Base-by-base conservation (phyloP, 2,113 vertebrate species). In the Alexandromys fortis region DNA sequence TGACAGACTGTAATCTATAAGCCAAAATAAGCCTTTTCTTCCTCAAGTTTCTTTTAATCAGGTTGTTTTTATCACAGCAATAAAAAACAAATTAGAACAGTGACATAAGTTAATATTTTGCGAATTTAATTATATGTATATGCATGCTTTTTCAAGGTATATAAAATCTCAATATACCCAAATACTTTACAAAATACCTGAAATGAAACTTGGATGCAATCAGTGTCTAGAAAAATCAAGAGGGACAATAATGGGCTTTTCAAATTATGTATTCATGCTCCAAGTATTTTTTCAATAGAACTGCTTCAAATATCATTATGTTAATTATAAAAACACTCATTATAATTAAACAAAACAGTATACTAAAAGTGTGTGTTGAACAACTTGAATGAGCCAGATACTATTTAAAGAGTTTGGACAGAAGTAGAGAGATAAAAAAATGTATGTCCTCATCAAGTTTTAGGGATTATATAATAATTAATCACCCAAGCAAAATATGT, bases 271-370 rank as follows among this genome's bases (percentile, higher is more conserved):
- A 91, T 94, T 95, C 68, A 78, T 70, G 61, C 22, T 42, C 52
- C n/a, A 93, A 96, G 58, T 30, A 65, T 65, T 96, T 95, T 86
- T 91, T 97, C 58, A 88, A 96, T 86, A 86, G 78, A 86, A 95
- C 90, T 94, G 42, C 94, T 96, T 96, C n/a, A 77, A 73, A 96
- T 97, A 96, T 92, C 68, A 94, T 88, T 94, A 85, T 97, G 67
- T 96, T 96, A 96, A 95, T 95, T 96, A 92, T 86, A 92, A 94
- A 97, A 75, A 55, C 45, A 75, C 86, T 88, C 61, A 72, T 86
- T 92, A 91, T 90, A 95, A 96, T 95, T 92, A 93, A 97, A 93
- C 72, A 91, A 96, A 93, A 63, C 7, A 92, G 11, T 92, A 89
- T 96, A 90, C 88, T 77, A 47, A 92, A 96, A 94, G 89, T 91